phyloP scores from a whole-genome alignment of 2,797 vertebrate species.

The Periparus ater region DNA sequence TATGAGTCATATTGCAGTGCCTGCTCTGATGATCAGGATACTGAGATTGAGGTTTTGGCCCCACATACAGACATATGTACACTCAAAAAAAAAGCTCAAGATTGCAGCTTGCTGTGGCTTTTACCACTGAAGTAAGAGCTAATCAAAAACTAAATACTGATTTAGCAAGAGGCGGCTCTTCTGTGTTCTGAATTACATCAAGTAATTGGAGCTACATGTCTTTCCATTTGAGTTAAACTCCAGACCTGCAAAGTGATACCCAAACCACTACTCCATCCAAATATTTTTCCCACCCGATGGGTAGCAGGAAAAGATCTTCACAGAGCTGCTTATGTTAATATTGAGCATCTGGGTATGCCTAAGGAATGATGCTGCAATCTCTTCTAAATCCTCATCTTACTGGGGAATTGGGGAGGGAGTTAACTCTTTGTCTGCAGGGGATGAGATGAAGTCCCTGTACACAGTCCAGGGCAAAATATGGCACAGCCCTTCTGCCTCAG shows the following conservation, averaged over 20 bases:
- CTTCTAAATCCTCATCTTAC: not conserved
- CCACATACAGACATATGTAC: not conserved
- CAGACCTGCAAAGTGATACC: conserved; percentile 42
- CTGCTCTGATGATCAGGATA: not conserved
- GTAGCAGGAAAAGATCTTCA: conserved; percentile 19
- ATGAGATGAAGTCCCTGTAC: not conserved
- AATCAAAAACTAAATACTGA: conserved; percentile 27
- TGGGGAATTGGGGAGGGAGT: not conserved
- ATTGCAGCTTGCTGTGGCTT: not conserved
- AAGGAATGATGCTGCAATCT: not conserved
- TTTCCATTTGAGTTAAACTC: conserved; percentile 35
- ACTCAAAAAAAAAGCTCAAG: not conserved
- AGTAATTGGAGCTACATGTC: conserved; percentile 39
- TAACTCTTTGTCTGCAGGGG: not conserved
- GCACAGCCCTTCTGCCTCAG: not conserved
- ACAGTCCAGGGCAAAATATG: fast-evolving
- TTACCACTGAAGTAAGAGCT: conserved; percentile 2
- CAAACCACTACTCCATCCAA: conserved; percentile 16
- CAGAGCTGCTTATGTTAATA: not conserved
- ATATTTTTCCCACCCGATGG: not conserved
- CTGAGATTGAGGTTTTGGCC: not conserved
- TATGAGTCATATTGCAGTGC: not conserved
- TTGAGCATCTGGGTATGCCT: conserved; percentile 34
- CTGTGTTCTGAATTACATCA: conserved; percentile 33
- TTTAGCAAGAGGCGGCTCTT: conserved; percentile 7